Evolutionary conservation across 2,113 vertebrate species (phyloP).

Genomic region (human): DNA sequence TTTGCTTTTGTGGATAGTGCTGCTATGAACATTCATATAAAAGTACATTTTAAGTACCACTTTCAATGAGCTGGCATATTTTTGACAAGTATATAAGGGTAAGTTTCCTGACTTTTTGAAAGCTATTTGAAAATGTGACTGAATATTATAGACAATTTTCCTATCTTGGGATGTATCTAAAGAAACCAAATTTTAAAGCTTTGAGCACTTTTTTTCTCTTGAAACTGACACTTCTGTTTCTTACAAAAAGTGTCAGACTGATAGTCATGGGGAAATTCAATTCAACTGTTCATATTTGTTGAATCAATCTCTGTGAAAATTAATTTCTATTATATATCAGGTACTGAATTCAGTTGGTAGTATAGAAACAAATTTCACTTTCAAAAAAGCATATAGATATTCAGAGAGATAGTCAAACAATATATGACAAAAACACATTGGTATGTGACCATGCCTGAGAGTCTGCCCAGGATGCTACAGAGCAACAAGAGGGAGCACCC

Average conservation of each 20-base stretch:
- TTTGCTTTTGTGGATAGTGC: not conserved
- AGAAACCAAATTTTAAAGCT: not conserved
- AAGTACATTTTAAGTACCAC: not conserved
- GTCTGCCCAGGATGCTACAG: not conserved
- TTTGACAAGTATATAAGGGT: not conserved
- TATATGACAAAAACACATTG: not conserved
- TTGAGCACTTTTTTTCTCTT: not conserved
- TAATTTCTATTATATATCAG: not conserved
- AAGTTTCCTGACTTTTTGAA: not conserved
- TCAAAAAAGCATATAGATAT: not conserved
- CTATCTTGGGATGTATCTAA: not conserved
- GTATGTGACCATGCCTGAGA: not conserved
- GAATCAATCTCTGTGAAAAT: not conserved
- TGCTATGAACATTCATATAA: not conserved
- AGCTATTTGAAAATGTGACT: not conserved
- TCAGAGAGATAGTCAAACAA: not conserved
- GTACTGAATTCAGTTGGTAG: not conserved
- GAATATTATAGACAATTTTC: not conserved
- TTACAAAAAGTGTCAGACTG: not conserved
- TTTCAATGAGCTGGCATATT: not conserved
- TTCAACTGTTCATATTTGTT: not conserved
- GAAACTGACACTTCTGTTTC: not conserved
- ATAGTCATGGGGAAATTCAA: not conserved
- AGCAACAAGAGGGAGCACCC: not conserved
- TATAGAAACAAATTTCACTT: not conserved